These are phyloP conservation scores for Hozukius guyotensis DNA, from an alignment of 2,797 vertebrate genomes.

Conservation along the genomic window DNA sequence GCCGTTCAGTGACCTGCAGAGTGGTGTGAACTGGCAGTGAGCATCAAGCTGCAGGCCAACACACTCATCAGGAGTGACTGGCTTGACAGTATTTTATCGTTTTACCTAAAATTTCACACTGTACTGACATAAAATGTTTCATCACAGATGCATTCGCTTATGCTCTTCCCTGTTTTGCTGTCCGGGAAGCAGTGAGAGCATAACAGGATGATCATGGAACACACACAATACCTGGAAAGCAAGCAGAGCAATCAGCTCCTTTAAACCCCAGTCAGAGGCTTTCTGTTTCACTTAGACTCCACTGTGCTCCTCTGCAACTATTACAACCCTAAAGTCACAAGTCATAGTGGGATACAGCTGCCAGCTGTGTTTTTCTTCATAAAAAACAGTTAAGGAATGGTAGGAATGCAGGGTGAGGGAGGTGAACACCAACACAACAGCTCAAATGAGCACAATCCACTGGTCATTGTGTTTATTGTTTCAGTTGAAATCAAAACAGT, in stretches of 20 bases:
- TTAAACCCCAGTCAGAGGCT: constrained; percentile 49
- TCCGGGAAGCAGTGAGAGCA: constrained; percentile 48
- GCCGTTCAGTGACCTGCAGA: constrained; percentile 18
- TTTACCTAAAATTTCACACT: background rate
- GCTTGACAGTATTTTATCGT: background rate
- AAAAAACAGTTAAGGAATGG: constrained; percentile 40
- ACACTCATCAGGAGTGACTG: constrained; percentile 7
- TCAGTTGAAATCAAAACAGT: constrained; percentile 37
- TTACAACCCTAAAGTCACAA: constrained; percentile 17
- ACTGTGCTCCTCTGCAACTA: constrained; percentile 9
- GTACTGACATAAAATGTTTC: background rate
- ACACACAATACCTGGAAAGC: constrained; percentile 44
- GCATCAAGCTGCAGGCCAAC: constrained; percentile 32
- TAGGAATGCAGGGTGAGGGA: constrained; percentile 27
- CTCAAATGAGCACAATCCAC: constrained; percentile 25
- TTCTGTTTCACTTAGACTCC: constrained; percentile 16
- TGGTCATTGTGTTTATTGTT: constrained; percentile 62
- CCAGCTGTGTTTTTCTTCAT: constrained; percentile 31
- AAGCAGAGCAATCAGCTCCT: constrained; percentile 52
- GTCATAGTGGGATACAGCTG: constrained; percentile 2
- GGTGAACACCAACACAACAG: constrained; percentile 24
- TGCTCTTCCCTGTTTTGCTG: background rate
- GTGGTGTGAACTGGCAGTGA: constrained; percentile 36
- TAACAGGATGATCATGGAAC: constrained; percentile 52
- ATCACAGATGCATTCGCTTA: background rate